phyloP scores from a whole-genome alignment of 2,888 invertebrate genomes.

The Chrysolina haemoptera region DNA sequence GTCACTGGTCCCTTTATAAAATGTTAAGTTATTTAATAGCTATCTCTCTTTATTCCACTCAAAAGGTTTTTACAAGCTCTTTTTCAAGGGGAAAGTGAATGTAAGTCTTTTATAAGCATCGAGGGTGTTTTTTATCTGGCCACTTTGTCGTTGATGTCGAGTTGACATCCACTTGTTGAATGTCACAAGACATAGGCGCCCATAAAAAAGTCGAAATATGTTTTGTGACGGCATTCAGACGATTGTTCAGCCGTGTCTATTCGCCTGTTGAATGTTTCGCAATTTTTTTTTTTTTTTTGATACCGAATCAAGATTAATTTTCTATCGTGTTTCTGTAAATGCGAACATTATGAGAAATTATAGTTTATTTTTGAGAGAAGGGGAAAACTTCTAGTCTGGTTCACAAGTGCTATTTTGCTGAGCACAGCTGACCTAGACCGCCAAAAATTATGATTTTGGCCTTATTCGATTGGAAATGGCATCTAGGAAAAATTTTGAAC shows the following conservation, averaged over 20 bases:
- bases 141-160: slow-evolving; percentile 69
- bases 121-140: slow-evolving; percentile 70
- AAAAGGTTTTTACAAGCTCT: slow-evolving; percentile 53
- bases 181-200: slow-evolving; percentile 53
- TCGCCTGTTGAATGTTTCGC: background rate
- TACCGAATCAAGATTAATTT: background rate
- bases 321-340: no score
- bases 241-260: background rate
- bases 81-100: slow-evolving; percentile 60
- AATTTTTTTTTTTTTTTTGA: background rate
- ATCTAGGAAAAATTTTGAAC: no score
- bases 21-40: slow-evolving; percentile 57
- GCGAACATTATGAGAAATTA: no score
- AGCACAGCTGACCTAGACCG: no score
- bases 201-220: slow-evolving; percentile 15
- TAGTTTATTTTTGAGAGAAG: no score
- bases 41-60: slow-evolving; percentile 60
- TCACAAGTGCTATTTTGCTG: no score
- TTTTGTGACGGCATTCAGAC: background rate
- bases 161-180: slow-evolving; percentile 69
- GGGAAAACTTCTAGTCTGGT: no score
- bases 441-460: no score
- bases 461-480: no score
- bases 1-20: slow-evolving; percentile 56
- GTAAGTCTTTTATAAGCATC: slow-evolving; percentile 68